Evolutionary conservation across 2,888 invertebrate genomes (phyloP).

Genomic region (Orthosia gothica): DNA sequence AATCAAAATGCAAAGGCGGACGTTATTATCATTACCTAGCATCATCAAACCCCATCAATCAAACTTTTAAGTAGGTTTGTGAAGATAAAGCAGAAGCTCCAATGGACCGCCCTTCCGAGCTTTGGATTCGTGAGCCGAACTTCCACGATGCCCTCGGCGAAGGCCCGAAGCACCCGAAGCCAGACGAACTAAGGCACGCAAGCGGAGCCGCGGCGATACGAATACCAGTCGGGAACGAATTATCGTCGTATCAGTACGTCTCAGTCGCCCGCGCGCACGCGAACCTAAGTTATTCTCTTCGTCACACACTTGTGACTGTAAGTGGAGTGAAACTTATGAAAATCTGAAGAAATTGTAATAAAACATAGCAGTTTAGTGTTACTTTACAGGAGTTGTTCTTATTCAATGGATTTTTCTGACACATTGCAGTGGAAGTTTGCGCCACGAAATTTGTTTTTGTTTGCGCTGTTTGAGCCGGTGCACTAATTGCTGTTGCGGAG

Average conservation of each 20-base stretch:
- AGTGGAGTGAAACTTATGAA: constrained; percentile 85
- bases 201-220: constrained; percentile 44
- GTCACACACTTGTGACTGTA: constrained; percentile 85
- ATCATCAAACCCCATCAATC: constrained; percentile 65
- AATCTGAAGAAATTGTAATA: constrained; percentile 68
- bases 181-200: constrained; percentile 54
- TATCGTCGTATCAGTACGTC: constrained; percentile 78
- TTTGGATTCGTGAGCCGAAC: constrained; percentile 59
- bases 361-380: constrained; percentile 63
- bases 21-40: constrained; percentile 42
- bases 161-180: constrained; percentile 62
- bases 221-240: constrained; percentile 77
- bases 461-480: constrained; percentile 80
- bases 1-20: constrained; percentile 47
- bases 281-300: constrained; percentile 84
- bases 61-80: constrained; percentile 66
- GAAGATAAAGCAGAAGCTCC: constrained; percentile 70
- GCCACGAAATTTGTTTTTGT: constrained; percentile 79
- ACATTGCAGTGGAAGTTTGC: constrained; percentile 70
- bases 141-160: constrained; percentile 56
- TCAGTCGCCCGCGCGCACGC: constrained; percentile 71
- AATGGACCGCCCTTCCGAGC: constrained; percentile 65
- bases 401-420: constrained; percentile 70
- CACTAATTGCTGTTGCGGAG: constrained; percentile 86
- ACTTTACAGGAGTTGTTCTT: constrained; percentile 51